phyloP scores from a whole-genome alignment of 2,888 invertebrate species.

The Synanthedon myopaeformis region DNA sequence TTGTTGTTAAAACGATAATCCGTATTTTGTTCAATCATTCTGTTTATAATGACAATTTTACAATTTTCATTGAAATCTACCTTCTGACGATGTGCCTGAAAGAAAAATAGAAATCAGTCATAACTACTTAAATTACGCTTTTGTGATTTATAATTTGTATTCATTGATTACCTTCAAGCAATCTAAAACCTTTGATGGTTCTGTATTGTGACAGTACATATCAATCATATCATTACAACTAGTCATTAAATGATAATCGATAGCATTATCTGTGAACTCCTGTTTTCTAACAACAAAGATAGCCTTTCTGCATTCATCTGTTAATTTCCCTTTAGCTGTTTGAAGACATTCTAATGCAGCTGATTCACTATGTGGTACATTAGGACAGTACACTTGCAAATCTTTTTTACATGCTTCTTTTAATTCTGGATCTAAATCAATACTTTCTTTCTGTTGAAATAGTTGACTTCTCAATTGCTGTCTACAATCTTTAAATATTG shows the following conservation, averaged over 20 bases:
- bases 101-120: conserved; percentile 25
- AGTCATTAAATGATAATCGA: conserved; percentile 86
- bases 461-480: conserved; percentile 92
- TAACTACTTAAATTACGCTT: background rate
- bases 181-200: conserved; percentile 76
- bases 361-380: conserved; percentile 75
- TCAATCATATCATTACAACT: conserved; percentile 90
- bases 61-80: conserved; percentile 86
- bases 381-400: conserved; percentile 78
- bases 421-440: conserved; percentile 86
- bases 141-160: background rate
- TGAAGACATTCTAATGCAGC: conserved; percentile 86
- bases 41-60: conserved; percentile 83
- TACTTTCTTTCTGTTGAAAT: conserved; percentile 91
- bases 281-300: conserved; percentile 88
- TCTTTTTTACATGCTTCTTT: conserved; percentile 86
- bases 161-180: conserved; percentile 76
- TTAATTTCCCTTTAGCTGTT: conserved; percentile 72
- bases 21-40: conserved; percentile 90
- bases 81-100: conserved; percentile 79
- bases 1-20: conserved; percentile 92
- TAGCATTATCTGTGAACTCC: conserved; percentile 86
- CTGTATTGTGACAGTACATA: conserved; percentile 82
- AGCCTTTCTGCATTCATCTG: conserved; percentile 79
- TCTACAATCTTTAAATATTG: conserved; percentile 88